Conservation (phyloP, 2,888 invertebrate species). For the Calameuta filiformis region DNA sequence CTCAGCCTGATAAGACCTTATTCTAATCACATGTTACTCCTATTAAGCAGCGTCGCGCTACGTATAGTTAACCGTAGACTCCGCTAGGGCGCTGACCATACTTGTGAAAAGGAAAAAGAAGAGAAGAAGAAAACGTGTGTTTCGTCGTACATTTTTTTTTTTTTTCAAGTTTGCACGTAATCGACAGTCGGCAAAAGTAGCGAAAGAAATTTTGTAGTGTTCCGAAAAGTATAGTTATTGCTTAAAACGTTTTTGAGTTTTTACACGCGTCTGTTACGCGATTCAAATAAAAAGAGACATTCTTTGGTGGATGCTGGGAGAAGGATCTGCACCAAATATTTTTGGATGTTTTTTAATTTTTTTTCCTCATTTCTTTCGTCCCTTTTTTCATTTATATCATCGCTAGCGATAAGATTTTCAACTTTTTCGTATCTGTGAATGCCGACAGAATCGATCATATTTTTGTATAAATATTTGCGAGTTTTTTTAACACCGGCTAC, state of each 20-base stretch:
- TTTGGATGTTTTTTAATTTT: not conserved
- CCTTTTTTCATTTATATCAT: not conserved
- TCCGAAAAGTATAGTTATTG: not conserved
- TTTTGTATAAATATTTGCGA: not conserved
- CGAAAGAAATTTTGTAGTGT: not conserved
- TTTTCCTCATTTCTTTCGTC: not conserved
- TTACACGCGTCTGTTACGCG: not conserved
- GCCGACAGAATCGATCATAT: not conserved
- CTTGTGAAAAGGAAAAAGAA: not conserved
- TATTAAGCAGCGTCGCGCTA: constrained; percentile 1
- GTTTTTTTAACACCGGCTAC: not conserved
- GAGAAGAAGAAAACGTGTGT: not conserved
- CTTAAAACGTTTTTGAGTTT: not conserved
- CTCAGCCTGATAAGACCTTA: constrained; percentile 57
- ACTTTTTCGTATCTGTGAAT: not conserved
- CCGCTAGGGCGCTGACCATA: not conserved
- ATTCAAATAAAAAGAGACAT: not conserved
- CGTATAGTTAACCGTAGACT: not conserved
- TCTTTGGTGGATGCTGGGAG: not conserved
- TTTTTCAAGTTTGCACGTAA: not conserved
- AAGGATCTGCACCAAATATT: not conserved
- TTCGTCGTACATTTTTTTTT: not conserved
- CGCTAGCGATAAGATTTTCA: not conserved
- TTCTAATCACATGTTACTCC: constrained; percentile 40
- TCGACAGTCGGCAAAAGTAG: not conserved